A percentile compares a stretch with the other conserved stretches of the same genome.
Conservation (phyloP, 2,888 invertebrate genomes). For the Patella ulyssiponensis region DNA sequence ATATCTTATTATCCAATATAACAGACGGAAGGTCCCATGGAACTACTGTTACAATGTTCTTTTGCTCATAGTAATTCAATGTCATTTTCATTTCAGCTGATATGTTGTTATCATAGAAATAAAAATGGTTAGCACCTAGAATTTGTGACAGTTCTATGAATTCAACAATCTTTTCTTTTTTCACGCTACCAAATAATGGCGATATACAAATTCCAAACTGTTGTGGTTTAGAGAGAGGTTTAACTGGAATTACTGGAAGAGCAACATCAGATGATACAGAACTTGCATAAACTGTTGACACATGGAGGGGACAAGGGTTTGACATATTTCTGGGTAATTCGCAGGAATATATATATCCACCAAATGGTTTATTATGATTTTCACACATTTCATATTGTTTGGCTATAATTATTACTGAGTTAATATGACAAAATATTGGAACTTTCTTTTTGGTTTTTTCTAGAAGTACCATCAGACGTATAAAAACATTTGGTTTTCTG, state of each 20-base stretch:
- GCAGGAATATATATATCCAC: constrained; percentile 63
- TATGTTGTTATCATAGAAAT: constrained; percentile 56
- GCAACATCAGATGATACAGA: constrained; percentile 16
- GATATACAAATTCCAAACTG: constrained; percentile 64
- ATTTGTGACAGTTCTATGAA: constrained; percentile 61
- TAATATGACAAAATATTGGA: constrained; percentile 43
- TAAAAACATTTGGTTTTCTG: constrained; percentile 41
- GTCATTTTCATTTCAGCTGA: constrained; percentile 41
- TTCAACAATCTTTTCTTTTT: constrained; percentile 52
- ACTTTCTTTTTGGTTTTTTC: constrained; percentile 37
- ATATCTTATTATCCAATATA: constrained; percentile 45
- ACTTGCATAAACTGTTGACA: constrained; percentile 13
- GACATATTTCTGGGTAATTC: constrained; percentile 38
- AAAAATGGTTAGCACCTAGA: constrained; percentile 65
- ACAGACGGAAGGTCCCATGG: constrained; percentile 58
- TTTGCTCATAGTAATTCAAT: constrained; percentile 49
- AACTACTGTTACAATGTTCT: constrained; percentile 50
- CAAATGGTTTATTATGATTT: constrained; percentile 59
- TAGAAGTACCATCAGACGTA: constrained; percentile 52
- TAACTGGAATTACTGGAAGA: constrained; percentile 34
- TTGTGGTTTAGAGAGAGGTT: constrained; percentile 17
- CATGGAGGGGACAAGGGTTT: constrained; percentile 35
- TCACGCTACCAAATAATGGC: constrained; percentile 60
- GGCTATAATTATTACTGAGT: constrained; percentile 24
- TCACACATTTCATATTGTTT: constrained; percentile 63